Conservation (phyloP, 1,140 invertebrate genomes). For the Drosophila yakuba region DNA sequence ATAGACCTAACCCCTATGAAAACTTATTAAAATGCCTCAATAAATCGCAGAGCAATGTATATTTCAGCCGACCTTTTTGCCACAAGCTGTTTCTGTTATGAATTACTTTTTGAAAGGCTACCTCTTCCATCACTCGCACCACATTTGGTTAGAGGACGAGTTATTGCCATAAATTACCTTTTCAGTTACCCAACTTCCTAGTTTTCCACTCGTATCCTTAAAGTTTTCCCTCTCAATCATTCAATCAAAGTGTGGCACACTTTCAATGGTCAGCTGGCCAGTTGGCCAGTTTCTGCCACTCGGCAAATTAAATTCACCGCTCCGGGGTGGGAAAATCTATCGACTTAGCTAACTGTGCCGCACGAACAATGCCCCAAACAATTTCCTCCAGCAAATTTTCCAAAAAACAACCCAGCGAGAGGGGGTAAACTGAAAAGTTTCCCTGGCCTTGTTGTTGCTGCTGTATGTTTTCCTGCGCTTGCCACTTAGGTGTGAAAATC, state of each 20-base stretch:
- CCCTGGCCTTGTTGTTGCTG: constrained; percentile 29
- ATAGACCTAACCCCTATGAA: no score
- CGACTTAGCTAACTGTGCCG: constrained; percentile 49
- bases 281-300: constrained; percentile 5
- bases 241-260: constrained; percentile 27
- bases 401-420: constrained; percentile 23
- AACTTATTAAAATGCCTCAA: not conserved
- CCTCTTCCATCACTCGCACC: constrained; percentile 19
- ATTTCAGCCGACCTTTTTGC: not conserved
- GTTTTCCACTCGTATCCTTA: constrained; percentile 3
- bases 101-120: constrained; percentile 9
- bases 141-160: constrained; percentile 13
- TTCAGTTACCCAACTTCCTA: not conserved
- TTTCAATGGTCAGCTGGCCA: constrained; percentile 15
- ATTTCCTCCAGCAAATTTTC: constrained; percentile 52
- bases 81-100: not conserved
- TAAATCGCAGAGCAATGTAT: not conserved
- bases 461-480: constrained; percentile 49
- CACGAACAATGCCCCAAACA: constrained; percentile 44
- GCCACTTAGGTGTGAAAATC: constrained; percentile 77
- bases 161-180: constrained; percentile 21
- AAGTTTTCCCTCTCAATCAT: constrained; percentile 37
- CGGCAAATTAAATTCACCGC: constrained; percentile 42
- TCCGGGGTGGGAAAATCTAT: constrained; percentile 36
- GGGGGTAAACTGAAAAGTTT: constrained; percentile 33